These are phyloP conservation scores for Characodon lateralis DNA, from an alignment of 2,797 vertebrate species.

Conservation along the genomic window DNA sequence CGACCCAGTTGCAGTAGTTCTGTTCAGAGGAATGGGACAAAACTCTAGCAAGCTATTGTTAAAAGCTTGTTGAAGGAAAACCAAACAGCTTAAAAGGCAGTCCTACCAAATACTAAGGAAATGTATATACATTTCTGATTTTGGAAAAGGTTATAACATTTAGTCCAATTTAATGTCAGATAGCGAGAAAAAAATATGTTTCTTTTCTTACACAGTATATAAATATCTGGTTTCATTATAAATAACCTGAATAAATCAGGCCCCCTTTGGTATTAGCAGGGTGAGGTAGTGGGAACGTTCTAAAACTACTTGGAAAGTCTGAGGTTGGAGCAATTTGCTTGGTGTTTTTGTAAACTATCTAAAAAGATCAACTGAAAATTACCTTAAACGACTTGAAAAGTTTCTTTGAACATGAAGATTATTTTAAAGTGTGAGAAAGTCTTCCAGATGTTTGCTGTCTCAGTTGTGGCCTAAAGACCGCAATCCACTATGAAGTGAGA, in stretches of 20 bases:
- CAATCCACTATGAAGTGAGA: background rate
- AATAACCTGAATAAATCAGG: too few species aligned
- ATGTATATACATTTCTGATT: background rate
- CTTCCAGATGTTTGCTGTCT: conserved; percentile 10
- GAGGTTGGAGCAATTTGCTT: background rate
- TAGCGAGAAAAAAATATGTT: background rate
- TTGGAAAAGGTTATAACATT: background rate
- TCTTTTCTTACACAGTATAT: background rate
- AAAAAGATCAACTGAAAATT: background rate
- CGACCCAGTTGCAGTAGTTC: background rate
- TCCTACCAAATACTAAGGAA: background rate
- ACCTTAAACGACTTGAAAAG: background rate
- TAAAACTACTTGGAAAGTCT: background rate
- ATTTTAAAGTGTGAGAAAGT: background rate
- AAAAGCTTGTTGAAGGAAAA: background rate
- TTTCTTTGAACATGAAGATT: background rate
- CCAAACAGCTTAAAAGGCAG: background rate
- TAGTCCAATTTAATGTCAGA: background rate
- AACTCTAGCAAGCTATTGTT: background rate
- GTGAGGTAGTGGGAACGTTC: background rate
- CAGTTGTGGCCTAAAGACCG: background rate
- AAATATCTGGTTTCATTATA: background rate
- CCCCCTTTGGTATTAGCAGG: too few species aligned
- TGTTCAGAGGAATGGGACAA: background rate
- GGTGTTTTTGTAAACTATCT: background rate